Evolutionary conservation across 2,113 vertebrate species (phyloP).

Genomic region (Gopherus evgoodei): DNA sequence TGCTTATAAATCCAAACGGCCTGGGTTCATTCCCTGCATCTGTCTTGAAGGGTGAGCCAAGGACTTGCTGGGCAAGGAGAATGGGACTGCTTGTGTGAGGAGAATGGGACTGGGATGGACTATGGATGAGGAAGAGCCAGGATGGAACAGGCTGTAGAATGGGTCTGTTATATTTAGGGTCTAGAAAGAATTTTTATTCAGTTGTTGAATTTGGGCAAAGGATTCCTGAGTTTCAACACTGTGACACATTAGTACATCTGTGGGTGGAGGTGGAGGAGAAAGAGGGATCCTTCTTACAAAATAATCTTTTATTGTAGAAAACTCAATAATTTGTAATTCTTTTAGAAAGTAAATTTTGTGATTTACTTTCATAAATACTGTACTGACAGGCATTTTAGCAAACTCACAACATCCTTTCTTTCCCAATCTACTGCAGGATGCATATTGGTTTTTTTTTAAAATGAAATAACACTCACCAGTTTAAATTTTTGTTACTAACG

Average conservation of each 20-base stretch:
- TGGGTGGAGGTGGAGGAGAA: not conserved
- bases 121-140: not conserved
- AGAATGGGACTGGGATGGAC: not conserved
- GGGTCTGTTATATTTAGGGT: not conserved
- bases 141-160: not conserved
- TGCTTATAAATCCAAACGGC: not conserved
- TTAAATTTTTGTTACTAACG: not conserved
- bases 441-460: not conserved
- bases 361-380: not conserved
- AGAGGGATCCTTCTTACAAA: accelerated
- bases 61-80: not conserved
- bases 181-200: not conserved
- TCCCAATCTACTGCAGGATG: not conserved
- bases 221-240: not conserved
- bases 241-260: not conserved
- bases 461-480: not conserved
- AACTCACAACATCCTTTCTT: not conserved
- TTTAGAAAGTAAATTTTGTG: not conserved
- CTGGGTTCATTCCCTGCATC: not conserved
- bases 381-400: not conserved
- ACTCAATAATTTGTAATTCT: not conserved
- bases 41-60: not conserved
- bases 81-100: not conserved
- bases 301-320: not conserved
- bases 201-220: not conserved